Evolutionary conservation across 2,888 invertebrate genomes (phyloP), one percentile per base, ranked within the genome.

Genomic region (Ditylenchus weischeri): DNA sequence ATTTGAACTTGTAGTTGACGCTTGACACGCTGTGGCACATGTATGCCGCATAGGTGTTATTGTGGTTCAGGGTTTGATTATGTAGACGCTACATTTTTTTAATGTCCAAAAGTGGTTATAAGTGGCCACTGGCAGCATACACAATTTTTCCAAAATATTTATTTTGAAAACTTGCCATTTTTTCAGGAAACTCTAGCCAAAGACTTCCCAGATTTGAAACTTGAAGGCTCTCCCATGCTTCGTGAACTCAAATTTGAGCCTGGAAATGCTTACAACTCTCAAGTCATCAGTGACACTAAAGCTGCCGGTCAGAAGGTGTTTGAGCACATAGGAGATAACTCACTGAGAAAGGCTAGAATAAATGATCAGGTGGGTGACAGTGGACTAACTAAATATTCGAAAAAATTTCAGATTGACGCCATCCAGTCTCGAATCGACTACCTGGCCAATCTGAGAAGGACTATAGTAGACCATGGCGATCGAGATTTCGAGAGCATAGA

Each of bases 281-380:
- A 89, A 73, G 87, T 93, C 75, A 91, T 94, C 87, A 90, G 90
- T 67, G 88, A 90, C 75, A 93, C 94, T 21, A 90, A 93, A 85
- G 90, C 90, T 83, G 89, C 90, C 71, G 93, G 93, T 58, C 89
- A 89, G 81, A 89, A 89, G 79, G 88, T 94, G 69, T 93, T 90
- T 82, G 87, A 88, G 64, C 87, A 88, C 76, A 86, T 91, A 76
- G 65, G 71, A 19, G 86, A 88, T 23, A 88, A 89, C 5, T 86
- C 87, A 47, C 89, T 89, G 47, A 57, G 73, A 21, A 71, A 65
- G 59, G 36, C 48, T 47, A 57, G 65, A 36, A 65, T 66, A 57
- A 63, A 69, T 49, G 60, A 43, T 23, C 66, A 74, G 57, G 65
- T 70, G 3, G 43, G 15, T 36, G n/a, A 19, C 18, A 0, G 0